A percentile compares a stretch with the other conserved stretches of the same genome.
Conservation (phyloP, 37 sponge, comb jelly and placozoan genomes). For the Geodia barretti region DNA sequence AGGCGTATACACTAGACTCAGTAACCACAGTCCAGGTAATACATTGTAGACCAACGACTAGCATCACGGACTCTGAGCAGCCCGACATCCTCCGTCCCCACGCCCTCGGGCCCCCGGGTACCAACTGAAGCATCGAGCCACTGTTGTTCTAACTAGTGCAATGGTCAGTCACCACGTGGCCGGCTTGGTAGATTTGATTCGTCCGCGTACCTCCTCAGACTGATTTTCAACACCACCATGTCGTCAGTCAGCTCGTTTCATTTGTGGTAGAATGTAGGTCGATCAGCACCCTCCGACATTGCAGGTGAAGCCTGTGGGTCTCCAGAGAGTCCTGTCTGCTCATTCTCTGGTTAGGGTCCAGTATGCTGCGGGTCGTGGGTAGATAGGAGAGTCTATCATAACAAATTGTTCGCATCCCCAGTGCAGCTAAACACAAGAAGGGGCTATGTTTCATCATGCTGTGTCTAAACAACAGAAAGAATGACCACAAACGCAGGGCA, state of each 20-base stretch:
- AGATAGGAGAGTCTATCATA: not conserved
- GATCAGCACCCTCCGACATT: constrained; percentile 10
- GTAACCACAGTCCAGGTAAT: not conserved
- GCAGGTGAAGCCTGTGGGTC: constrained; percentile 36
- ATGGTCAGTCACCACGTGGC: constrained; percentile 58
- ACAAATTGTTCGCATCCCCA: too few species aligned
- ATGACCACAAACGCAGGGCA: too few species aligned
- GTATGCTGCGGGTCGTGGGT: constrained; percentile 27
- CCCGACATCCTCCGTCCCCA: too few species aligned
- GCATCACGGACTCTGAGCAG: constrained; percentile 44
- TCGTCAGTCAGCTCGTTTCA: not conserved
- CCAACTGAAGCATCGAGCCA: constrained; percentile 11
- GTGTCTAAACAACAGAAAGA: too few species aligned
- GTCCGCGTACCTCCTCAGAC: not conserved
- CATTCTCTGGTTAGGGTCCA: not conserved
- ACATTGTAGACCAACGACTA: too few species aligned
- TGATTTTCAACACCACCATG: not conserved
- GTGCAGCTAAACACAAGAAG: too few species aligned
- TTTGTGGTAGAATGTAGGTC: constrained; percentile 46
- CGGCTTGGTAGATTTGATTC: not conserved
- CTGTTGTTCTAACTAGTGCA: constrained; percentile 36
- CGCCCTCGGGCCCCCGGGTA: too few species aligned
- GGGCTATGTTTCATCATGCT: too few species aligned
- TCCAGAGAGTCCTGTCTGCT: not conserved
- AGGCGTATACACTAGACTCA: not conserved